These are phyloP conservation scores for Amitus sp. DNA, from an alignment of 2,888 invertebrate species.

Conservation along the genomic window DNA sequence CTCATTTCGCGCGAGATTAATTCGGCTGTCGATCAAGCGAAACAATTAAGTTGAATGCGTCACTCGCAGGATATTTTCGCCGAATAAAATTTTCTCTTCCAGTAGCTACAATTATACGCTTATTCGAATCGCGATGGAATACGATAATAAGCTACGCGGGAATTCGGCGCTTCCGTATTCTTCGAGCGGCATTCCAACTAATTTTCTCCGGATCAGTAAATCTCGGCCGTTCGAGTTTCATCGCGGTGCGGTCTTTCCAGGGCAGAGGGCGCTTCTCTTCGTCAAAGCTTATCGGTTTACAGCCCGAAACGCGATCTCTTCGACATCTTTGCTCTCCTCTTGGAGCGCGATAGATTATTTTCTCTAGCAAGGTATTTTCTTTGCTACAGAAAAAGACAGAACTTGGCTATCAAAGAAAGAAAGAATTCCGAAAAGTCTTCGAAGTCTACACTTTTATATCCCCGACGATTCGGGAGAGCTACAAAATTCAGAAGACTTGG, in stretches of 20 bases:
- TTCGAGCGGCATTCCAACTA: conserved; percentile 18
- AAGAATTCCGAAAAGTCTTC: no score
- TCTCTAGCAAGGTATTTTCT: conserved; percentile 21
- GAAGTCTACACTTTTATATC: no score
- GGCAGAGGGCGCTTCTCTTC: no score
- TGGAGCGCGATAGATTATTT: conserved; percentile 37
- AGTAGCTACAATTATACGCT: conserved; percentile 24
- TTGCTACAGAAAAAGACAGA: conserved; percentile 22
- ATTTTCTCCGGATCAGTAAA: conserved; percentile 28
- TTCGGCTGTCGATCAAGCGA: conserved; percentile 1
- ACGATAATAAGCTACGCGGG: conserved; percentile 12
- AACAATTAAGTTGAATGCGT: background rate
- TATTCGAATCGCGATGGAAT: conserved; percentile 21
- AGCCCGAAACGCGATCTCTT: conserved; percentile 41
- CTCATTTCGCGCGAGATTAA: conserved; percentile 6
- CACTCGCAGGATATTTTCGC: background rate
- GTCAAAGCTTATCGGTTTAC: conserved; percentile 36
- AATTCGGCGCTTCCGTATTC: conserved; percentile 13
- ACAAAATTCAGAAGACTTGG: no score
- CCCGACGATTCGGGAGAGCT: no score
- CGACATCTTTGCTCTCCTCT: conserved; percentile 45
- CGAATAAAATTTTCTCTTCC: conserved; percentile 9
- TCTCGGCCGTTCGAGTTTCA: conserved; percentile 19
- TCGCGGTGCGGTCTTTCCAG: conserved; percentile 13
- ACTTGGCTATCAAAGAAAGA: no score